Evolutionary conservation across 2,113 vertebrate genomes (phyloP), one percentile per base, ranked within the genome.

Genomic region (Ctenomys sociabilis): DNA sequence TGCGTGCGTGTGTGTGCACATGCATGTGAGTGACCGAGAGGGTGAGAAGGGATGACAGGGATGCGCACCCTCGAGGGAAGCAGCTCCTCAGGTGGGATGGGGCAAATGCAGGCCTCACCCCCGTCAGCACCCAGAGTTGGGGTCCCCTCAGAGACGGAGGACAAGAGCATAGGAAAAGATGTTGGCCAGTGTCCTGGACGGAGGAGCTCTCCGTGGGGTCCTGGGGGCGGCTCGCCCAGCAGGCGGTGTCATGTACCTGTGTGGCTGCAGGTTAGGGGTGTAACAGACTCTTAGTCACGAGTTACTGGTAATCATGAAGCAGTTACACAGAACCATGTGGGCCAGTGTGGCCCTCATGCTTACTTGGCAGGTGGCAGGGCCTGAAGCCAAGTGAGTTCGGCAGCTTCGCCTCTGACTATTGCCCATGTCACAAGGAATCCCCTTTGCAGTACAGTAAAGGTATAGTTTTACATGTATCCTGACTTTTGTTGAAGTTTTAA

Each of bases 251-350:
- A 98, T 98, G 98, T 98, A 98, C 98, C 98, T 98, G 98, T 98
- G 98, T 98, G 97, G 61, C 97, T 98, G 98, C 98, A 98, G 98
- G 98, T 98, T 98, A 99, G 98, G 98, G 98, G 98, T 97, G 98
- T 98, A 98, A 99, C 98, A 98, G 98, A 99, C 98, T 98, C 98
- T 99, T 98, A 98, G 98, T 98, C 98, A 98, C 98, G 98, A 98
- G 98, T 98, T 98, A 98, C 98, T 98, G 97, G 98, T 98, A 99
- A 99, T 99, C 99, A 99, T 98, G 98, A 98, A 98, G 98, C 40
- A 59, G 97, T 98, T 98, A 95, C 97, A 98, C 97, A 98, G 97
- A 98, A 98, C 88, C 97, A 95, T 98, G 98, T 98, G 97, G 98
- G 98, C 98, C 97, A 97, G 98, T 96, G 40, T 28, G 73, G 75